Conservation (phyloP, 2,888 invertebrate genomes). For the Protophormia terraenovae region DNA sequence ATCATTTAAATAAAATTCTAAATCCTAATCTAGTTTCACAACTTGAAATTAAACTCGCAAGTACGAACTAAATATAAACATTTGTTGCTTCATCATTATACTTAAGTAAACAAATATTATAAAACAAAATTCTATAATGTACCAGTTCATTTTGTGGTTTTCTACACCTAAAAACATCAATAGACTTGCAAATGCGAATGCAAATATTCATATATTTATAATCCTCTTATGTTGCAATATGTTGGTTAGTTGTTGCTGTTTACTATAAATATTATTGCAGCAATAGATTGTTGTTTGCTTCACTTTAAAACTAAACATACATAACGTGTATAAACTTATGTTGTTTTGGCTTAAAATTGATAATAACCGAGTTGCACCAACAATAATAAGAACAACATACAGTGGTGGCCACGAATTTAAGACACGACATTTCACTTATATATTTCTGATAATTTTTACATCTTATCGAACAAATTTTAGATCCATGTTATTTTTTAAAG, state of each 20-base stretch:
- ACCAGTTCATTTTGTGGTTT: neutral
- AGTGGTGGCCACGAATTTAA: too few species aligned
- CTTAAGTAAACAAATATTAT: neutral
- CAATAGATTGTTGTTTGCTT: neutral
- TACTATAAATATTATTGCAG: neutral
- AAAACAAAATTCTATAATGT: neutral
- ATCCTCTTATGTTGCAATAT: slow-evolving; percentile 43
- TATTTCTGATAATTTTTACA: too few species aligned
- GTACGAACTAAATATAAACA: neutral
- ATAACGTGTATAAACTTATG: neutral
- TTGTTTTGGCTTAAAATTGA: slow-evolving; percentile 33
- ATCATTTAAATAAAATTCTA: neutral
- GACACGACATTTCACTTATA: too few species aligned
- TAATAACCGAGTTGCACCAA: slow-evolving; percentile 21
- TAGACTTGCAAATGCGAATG: neutral
- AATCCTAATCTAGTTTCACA: neutral
- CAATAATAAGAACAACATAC: neutral
- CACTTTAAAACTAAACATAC: too few species aligned
- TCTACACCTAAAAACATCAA: neutral
- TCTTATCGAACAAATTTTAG: too few species aligned
- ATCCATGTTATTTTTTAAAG: too few species aligned
- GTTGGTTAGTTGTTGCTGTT: slow-evolving; percentile 13
- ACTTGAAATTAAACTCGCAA: neutral
- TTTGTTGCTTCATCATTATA: neutral
- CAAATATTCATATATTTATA: slow-evolving; percentile 23